These are phyloP conservation scores for Synaphobranchus kaupii DNA, from an alignment of 2,797 vertebrate species.

Conservation along the genomic window DNA sequence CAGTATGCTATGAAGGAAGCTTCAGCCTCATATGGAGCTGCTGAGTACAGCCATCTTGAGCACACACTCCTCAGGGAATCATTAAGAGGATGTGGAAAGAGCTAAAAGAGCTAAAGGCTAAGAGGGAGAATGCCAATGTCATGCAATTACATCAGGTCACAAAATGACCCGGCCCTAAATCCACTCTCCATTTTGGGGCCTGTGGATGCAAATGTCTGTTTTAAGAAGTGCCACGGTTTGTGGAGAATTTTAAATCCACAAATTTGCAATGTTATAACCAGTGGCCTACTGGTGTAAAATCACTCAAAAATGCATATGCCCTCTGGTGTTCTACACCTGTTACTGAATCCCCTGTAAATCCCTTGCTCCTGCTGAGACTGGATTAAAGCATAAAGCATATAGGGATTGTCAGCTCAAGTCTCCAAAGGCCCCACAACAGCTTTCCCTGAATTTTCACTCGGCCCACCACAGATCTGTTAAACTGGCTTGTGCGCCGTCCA, in stretches of 20 bases:
- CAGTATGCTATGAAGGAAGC: not conserved
- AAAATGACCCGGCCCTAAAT: not conserved
- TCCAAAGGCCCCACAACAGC: not conserved
- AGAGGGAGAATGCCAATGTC: not conserved
- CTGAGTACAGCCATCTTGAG: not conserved
- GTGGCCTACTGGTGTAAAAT: not conserved
- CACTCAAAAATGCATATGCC: not conserved
- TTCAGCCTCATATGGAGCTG: not conserved
- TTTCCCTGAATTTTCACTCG: constrained; percentile 9
- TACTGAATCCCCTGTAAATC: constrained; percentile 7
- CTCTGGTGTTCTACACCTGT: not conserved
- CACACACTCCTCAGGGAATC: not conserved
- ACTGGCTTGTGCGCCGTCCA: not conserved
- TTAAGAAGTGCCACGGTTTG: not conserved
- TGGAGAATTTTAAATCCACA: not conserved
- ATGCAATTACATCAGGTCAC: not conserved
- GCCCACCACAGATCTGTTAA: not conserved
- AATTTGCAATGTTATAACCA: not conserved
- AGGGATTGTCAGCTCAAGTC: not conserved
- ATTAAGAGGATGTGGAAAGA: not conserved
- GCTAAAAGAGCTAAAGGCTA: constrained; percentile 1
- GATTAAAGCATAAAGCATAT: not conserved
- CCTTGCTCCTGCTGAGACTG: not conserved
- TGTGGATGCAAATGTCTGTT: not conserved
- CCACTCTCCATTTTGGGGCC: not conserved